phyloP scores from a whole-genome alignment of 2,113 vertebrate genomes.

The Ginglymostoma cirratum region DNA sequence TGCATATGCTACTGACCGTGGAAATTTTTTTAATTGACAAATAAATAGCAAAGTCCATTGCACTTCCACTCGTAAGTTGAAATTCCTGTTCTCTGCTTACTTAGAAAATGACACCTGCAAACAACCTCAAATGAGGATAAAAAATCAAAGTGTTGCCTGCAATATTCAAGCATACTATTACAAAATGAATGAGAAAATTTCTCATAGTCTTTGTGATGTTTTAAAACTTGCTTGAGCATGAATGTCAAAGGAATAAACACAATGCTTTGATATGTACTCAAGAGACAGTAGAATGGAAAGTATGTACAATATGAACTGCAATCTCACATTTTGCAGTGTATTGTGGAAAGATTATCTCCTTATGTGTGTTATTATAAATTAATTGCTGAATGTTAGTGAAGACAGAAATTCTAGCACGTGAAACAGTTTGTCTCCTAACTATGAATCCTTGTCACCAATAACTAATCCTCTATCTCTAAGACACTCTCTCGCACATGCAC shows the following conservation, averaged over 20 bases:
- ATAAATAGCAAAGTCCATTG: not conserved
- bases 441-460: too few species aligned
- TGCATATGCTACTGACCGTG: not conserved
- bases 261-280: not conserved
- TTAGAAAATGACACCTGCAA: not conserved
- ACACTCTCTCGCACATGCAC: too few species aligned
- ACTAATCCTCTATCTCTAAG: too few species aligned
- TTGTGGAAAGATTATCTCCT: too few species aligned
- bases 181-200: not conserved
- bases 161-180: not conserved
- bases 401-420: too few species aligned
- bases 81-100: not conserved
- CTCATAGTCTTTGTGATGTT: not conserved
- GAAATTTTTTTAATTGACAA: not conserved
- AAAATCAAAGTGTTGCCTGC: too few species aligned
- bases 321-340: too few species aligned
- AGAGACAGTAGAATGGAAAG: not conserved
- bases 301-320: not conserved
- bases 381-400: too few species aligned
- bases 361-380: too few species aligned
- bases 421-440: too few species aligned
- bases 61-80: not conserved
- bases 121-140: not conserved
- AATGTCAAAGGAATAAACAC: not conserved
- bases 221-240: not conserved